Conservation (phyloP, 2,888 invertebrate species). For the Lingula anatina region DNA sequence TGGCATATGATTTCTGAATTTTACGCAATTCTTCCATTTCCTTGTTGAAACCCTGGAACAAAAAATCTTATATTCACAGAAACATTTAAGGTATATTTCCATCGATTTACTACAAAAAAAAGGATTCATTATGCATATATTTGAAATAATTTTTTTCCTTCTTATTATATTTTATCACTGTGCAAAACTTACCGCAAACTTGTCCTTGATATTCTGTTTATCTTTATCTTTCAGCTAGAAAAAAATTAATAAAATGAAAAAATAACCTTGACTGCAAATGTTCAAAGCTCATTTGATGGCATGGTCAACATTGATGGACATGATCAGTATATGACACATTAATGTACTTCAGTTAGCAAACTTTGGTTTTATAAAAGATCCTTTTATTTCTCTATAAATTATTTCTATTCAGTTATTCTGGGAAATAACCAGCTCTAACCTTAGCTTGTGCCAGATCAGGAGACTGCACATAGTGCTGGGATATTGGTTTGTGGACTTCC, state of each 20-base stretch:
- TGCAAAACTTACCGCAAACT: constrained; percentile 68
- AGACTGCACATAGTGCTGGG: constrained; percentile 4
- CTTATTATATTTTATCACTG: too few relatives aligned
- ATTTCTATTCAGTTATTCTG: background rate
- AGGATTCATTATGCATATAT: too few relatives aligned
- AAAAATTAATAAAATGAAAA: constrained; percentile 2
- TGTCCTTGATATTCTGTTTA: constrained; percentile 78
- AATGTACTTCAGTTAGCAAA: too few relatives aligned
- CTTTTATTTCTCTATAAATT: background rate
- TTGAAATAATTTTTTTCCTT: background rate
- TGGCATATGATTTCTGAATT: constrained; percentile 82
- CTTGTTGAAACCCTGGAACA: constrained; percentile 81
- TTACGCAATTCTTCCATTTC: constrained; percentile 87
- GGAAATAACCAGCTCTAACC: background rate
- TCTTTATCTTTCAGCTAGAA: constrained; percentile 80
- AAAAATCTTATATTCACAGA: constrained; percentile 5
- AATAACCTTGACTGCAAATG: background rate
- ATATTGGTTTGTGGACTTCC: constrained; percentile 58
- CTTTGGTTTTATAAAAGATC: background rate
- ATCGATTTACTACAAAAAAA: background rate
- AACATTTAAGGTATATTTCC: background rate
- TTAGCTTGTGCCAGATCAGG: too few relatives aligned
- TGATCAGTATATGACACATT: too few relatives aligned
- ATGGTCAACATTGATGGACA: too few relatives aligned
- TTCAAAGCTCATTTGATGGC: background rate